Percentiles rank a stretch among this genome's conserved stretches.
Conservation (phyloP, 2,888 invertebrate species). For the Andrena dorsata region DNA sequence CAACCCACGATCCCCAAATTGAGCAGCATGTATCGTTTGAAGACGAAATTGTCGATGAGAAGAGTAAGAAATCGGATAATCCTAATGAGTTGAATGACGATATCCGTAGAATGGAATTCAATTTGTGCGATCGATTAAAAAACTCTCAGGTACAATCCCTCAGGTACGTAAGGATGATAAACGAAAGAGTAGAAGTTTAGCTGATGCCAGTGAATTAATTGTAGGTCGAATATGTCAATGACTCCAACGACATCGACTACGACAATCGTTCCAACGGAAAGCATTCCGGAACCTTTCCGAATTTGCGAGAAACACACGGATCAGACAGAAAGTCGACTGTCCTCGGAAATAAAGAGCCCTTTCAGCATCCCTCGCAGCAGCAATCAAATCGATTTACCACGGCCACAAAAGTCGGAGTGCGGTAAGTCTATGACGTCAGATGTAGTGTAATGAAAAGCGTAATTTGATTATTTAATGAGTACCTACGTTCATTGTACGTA, state of each 20-base stretch:
- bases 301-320: slow-evolving; percentile 40
- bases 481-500: no score
- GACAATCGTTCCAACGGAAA: slow-evolving; percentile 36
- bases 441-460: neutral
- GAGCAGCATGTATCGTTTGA: slow-evolving; percentile 68
- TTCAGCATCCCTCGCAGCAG: slow-evolving; percentile 34
- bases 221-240: slow-evolving; percentile 46
- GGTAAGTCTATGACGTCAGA: slow-evolving; percentile 36
- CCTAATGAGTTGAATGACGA: slow-evolving; percentile 48
- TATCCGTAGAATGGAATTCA: slow-evolving; percentile 41
- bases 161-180: slow-evolving; percentile 73
- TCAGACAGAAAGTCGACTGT: slow-evolving; percentile 39
- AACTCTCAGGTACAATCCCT: slow-evolving; percentile 76
- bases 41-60: slow-evolving; percentile 59
- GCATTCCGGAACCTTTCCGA: slow-evolving; percentile 39
- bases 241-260: slow-evolving; percentile 33
- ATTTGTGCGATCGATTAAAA: slow-evolving; percentile 60
- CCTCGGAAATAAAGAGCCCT: slow-evolving; percentile 32
- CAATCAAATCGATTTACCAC: slow-evolving; percentile 45
- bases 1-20: slow-evolving; percentile 33
- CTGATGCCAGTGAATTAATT: slow-evolving; percentile 27
- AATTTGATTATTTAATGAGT: no score
- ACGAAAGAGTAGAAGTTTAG: slow-evolving; percentile 45
- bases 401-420: slow-evolving; percentile 46
- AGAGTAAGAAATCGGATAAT: slow-evolving; percentile 43